Evolutionary conservation across 2,113 vertebrate species (phyloP).

Genomic region (Poecile atricapillus): DNA sequence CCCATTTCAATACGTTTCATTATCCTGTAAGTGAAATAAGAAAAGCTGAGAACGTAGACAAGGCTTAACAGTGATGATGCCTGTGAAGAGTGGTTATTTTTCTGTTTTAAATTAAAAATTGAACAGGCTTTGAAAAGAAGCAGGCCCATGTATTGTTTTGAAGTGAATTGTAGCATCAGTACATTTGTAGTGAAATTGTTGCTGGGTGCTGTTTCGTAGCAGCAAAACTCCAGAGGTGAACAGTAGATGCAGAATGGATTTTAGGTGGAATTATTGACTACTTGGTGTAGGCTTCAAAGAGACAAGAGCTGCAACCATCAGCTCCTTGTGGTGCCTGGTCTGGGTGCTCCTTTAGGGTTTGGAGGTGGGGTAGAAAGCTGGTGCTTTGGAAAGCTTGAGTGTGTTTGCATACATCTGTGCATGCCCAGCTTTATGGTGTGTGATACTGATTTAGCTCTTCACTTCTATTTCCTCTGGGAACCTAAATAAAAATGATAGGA

Average conservation of each 20-base stretch:
- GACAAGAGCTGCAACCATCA: rapidly evolving
- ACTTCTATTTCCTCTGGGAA: background rate
- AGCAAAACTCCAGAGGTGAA: background rate
- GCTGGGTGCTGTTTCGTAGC: background rate
- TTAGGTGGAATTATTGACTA: background rate
- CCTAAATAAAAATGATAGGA: background rate
- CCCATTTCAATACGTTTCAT: background rate
- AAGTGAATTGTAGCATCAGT: background rate
- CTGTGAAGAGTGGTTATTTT: background rate
- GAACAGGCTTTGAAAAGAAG: background rate
- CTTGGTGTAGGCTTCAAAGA: background rate
- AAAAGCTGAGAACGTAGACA: background rate
- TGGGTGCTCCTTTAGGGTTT: background rate
- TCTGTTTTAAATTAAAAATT: background rate
- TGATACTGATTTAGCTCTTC: background rate
- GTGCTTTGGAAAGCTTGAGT: background rate
- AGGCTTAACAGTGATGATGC: background rate
- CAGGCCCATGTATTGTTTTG: background rate
- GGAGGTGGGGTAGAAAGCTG: background rate
- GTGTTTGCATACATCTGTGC: rapidly evolving
- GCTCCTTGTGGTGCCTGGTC: background rate
- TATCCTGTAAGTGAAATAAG: background rate
- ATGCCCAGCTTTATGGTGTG: background rate
- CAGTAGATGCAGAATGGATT: background rate
- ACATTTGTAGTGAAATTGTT: background rate